phyloP scores from a whole-genome alignment of 2,888 invertebrate genomes.

The Stegophylla sp. region DNA sequence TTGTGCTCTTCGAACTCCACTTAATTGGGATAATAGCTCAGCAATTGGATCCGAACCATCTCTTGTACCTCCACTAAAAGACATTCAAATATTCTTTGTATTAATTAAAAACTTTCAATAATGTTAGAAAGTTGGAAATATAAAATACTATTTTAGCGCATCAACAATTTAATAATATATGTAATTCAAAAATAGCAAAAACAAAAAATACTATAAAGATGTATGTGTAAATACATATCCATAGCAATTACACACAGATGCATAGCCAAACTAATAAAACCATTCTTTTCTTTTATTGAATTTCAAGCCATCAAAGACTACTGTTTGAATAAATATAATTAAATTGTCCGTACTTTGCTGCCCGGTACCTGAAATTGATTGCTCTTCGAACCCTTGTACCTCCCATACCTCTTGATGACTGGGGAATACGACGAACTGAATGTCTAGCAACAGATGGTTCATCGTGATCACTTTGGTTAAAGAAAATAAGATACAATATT shows the following conservation, averaged over 20 bases:
- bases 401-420: slow-evolving; percentile 76
- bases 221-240: neutral
- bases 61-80: slow-evolving; percentile 68
- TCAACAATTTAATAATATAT: slow-evolving; percentile 44
- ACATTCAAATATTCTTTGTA: neutral
- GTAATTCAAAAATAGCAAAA: slow-evolving; percentile 44
- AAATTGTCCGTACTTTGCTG: slow-evolving; percentile 58
- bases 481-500: slow-evolving; percentile 64
- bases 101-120: neutral
- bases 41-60: slow-evolving; percentile 97
- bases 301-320: slow-evolving; percentile 52
- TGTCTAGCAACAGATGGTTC: slow-evolving; percentile 79
- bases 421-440: slow-evolving; percentile 75
- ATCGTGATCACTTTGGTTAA: slow-evolving; percentile 67
- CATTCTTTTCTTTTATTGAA: slow-evolving; percentile 5
- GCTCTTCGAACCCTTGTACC: slow-evolving; percentile 76
- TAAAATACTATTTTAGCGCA: neutral
- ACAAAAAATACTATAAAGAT: neutral
- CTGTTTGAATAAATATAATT: slow-evolving; percentile 54
- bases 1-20: slow-evolving; percentile 81
- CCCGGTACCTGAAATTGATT: slow-evolving; percentile 59
- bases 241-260: slow-evolving; percentile 30
- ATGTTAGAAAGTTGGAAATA: neutral
- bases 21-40: slow-evolving; percentile 92
- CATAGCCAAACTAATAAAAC: slow-evolving; percentile 41